Conservation (phyloP, 2,113 vertebrate genomes). For the Lepus timidus region DNA sequence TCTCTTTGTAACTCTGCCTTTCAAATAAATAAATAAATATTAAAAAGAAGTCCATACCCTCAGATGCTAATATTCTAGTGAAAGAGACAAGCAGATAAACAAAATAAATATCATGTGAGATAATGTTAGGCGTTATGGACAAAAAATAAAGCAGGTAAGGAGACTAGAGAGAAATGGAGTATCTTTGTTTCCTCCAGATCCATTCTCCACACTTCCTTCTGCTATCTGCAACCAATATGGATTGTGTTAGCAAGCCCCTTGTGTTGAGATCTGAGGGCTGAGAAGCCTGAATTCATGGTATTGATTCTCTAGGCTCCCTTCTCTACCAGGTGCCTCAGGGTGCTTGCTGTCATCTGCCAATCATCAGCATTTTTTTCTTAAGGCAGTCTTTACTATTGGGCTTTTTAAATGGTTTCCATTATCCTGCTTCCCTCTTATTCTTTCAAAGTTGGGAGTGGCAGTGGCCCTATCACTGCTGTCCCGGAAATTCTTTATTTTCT, state of each 20-base stretch:
- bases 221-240: neutral
- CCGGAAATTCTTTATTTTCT: neutral
- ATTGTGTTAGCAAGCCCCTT: neutral
- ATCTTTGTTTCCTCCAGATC: neutral
- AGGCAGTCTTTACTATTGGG: neutral
- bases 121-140: neutral
- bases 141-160: neutral
- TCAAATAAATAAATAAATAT: too few relatives aligned
- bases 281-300: neutral
- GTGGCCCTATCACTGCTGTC: neutral
- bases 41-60: neutral
- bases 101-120: neutral
- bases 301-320: neutral
- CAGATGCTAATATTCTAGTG: neutral
- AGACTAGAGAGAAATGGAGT: neutral
- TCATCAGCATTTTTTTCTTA: neutral
- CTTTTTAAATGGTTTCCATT: neutral
- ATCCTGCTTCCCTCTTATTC: neutral
- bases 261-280: neutral
- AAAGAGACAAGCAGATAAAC: neutral
- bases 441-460: neutral
- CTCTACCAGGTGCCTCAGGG: neutral
- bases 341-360: neutral
- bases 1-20: too few relatives aligned
- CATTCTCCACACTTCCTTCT: neutral